Percentiles rank a stretch among this genome's conserved stretches.
These are phyloP conservation scores for Capitella teleta DNA, from an alignment of 1,140 invertebrate genomes.

Conservation along the genomic window DNA sequence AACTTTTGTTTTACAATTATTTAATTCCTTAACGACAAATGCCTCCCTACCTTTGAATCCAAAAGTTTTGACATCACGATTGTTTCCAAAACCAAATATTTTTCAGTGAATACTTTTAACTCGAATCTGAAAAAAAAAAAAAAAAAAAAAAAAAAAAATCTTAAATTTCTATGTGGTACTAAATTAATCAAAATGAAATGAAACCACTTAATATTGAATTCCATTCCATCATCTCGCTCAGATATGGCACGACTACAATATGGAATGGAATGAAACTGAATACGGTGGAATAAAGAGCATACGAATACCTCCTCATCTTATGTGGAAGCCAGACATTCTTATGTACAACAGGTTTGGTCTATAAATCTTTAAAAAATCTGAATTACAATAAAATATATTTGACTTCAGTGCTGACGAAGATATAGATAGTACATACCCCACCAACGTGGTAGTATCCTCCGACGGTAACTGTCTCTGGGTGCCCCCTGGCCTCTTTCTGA, in stretches of 20 bases:
- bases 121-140: too few species aligned
- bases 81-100: too few species aligned
- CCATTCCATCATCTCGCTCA: too few species aligned
- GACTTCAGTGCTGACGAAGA: slow-evolving; percentile 13
- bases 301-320: slow-evolving; percentile 39
- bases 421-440: slow-evolving; percentile 14
- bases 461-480: slow-evolving; percentile 14
- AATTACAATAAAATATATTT: background rate
- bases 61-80: too few species aligned
- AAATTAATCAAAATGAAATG: too few species aligned
- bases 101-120: too few species aligned
- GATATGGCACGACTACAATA: slow-evolving; percentile 46
- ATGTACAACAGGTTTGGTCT: slow-evolving; percentile 22
- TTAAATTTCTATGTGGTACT: too few species aligned
- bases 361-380: background rate
- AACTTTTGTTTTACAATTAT: too few species aligned
- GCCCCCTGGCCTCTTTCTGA: slow-evolving; percentile 15
- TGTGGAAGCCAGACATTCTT: slow-evolving; percentile 20
- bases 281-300: slow-evolving; percentile 41
- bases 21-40: too few species aligned
- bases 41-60: too few species aligned
- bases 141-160: too few species aligned
- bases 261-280: slow-evolving; percentile 43
- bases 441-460: slow-evolving; percentile 13
- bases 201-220: too few species aligned